Conservation (phyloP, 2,113 vertebrate species). For the Cyprinus carpio region DNA sequence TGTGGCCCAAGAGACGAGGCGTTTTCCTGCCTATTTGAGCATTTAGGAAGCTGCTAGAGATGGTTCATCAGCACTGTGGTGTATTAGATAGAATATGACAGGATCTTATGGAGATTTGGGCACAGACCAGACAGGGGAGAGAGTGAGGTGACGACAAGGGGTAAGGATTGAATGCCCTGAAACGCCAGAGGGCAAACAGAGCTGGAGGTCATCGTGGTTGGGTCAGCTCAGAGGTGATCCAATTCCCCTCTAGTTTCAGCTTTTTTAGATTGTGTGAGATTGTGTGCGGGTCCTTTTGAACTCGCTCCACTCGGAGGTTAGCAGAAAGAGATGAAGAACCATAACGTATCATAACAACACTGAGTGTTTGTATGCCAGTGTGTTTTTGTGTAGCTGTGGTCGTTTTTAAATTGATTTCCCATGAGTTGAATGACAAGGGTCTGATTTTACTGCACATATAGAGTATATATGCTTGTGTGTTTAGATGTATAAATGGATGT, state of each 20-base stretch:
- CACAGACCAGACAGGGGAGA: conserved; percentile 21
- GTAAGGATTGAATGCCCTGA: conserved; percentile 66
- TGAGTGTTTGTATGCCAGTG: conserved; percentile 50
- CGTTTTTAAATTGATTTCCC: conserved; percentile 29
- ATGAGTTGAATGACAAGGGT: conserved; percentile 23
- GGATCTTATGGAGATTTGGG: conserved; percentile 53
- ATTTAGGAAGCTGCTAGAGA: not conserved
- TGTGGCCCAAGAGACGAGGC: not conserved
- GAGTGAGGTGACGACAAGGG: conserved; percentile 61
- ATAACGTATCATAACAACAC: conserved; percentile 56
- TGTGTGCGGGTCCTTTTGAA: conserved; percentile 76
- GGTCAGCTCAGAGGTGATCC: conserved; percentile 76
- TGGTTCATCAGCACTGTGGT: conserved; percentile 30
- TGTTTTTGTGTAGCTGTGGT: conserved; percentile 40
- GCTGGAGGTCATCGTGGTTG: conserved; percentile 62
- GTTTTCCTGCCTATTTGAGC: conserved; percentile 31
- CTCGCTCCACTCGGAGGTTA: conserved; percentile 71
- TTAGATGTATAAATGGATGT: conserved; percentile 9
- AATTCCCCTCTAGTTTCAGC: conserved; percentile 73
- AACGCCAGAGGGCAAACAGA: conserved; percentile 66
- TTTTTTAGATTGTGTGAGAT: conserved; percentile 73
- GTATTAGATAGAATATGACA: conserved; percentile 19
- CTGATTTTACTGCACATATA: not conserved
- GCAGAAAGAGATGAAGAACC: conserved; percentile 70
- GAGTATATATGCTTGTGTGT: conserved; percentile 24